Percentiles rank a stretch among this genome's conserved stretches.
Evolutionary conservation across 2,797 vertebrate species (phyloP).

Genomic region (Limosa lapponica): DNA sequence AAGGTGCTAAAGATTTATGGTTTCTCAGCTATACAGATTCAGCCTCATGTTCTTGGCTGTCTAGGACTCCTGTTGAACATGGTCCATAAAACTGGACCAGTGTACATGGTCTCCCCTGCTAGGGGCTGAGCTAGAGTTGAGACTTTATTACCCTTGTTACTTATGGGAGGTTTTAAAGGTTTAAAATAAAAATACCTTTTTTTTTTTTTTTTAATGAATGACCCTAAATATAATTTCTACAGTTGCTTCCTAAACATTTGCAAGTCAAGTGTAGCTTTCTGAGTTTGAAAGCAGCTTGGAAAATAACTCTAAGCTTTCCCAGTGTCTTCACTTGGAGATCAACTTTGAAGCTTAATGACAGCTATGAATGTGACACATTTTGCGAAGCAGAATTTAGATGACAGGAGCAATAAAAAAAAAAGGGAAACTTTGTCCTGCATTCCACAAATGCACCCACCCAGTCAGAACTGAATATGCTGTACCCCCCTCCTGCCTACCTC

Average conservation of each 20-base stretch:
- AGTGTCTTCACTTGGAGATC: not conserved
- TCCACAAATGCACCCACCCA: not conserved
- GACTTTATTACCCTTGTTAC: not conserved
- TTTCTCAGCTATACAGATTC: not conserved
- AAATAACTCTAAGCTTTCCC: not conserved
- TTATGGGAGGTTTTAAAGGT: too few relatives aligned
- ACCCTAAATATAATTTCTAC: not conserved
- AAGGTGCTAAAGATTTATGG: constrained; percentile 32
- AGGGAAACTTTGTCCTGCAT: not conserved
- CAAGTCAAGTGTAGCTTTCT: not conserved
- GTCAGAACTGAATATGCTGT: not conserved
- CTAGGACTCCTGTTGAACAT: not conserved
- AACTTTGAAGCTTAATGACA: not conserved
- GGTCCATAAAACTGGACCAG: not conserved
- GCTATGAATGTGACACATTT: not conserved
- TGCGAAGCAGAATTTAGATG: not conserved
- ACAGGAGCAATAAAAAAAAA: not conserved
- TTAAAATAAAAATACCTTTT: not conserved
- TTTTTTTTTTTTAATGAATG: not conserved
- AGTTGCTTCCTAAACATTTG: not conserved
- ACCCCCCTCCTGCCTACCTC: not conserved
- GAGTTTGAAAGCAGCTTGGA: not conserved
- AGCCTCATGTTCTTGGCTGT: not conserved
- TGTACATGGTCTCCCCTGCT: not conserved
- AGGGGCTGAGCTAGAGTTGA: not conserved